Evolutionary conservation across 2,797 vertebrate species (phyloP).

Genomic region (Tragelaphus eurycerus): DNA sequence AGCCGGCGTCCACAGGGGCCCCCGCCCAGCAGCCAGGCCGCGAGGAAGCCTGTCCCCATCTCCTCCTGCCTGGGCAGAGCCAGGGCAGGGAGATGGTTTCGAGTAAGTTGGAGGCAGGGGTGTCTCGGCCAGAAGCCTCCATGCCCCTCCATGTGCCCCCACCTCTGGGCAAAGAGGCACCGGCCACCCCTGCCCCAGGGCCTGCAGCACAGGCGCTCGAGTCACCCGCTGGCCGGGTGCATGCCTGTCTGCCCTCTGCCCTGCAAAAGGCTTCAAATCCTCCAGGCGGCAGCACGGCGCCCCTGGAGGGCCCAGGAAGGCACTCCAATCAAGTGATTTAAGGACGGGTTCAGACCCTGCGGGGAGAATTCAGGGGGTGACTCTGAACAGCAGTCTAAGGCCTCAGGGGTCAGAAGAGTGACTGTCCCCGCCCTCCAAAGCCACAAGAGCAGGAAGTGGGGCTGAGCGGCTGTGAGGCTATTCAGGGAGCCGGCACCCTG

Average conservation of each 20-base stretch:
- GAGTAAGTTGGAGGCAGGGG: neutral
- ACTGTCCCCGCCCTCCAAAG: rapidly evolving
- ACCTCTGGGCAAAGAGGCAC: neutral
- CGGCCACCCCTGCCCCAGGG: rapidly evolving
- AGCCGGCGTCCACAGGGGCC: neutral
- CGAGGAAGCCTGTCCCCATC: neutral
- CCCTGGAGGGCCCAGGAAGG: neutral
- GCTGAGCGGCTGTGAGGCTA: rapidly evolving
- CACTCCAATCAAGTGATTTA: neutral
- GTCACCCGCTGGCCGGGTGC: too few species aligned
- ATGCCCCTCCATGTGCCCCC: neutral
- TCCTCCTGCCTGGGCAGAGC: neutral
- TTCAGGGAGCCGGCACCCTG: neutral
- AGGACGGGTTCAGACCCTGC: neutral
- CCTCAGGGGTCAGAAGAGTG: neutral
- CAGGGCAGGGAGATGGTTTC: neutral
- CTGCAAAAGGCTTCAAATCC: neutral
- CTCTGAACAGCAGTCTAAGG: neutral
- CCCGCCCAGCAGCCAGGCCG: neutral
- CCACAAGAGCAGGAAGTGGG: neutral
- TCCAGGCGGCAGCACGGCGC: rapidly evolving
- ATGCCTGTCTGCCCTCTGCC: neutral
- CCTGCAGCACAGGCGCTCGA: rapidly evolving
- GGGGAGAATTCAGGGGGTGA: neutral
- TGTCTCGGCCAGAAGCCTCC: neutral